These are phyloP conservation scores for Parochlus steinenii DNA, from an alignment of 2,888 invertebrate species.

Conservation along the genomic window DNA sequence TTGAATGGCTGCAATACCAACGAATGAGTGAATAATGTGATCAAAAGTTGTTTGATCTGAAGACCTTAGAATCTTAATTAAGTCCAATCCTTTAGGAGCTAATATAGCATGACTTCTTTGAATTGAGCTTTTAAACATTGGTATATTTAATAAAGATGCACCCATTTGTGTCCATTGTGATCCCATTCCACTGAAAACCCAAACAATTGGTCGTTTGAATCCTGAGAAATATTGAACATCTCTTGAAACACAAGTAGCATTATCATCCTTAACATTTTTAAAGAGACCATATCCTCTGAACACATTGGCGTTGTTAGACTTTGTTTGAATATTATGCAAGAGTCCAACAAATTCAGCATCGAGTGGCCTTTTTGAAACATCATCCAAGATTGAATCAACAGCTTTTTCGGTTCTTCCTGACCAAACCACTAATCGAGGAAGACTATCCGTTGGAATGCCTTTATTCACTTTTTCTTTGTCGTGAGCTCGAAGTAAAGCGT, in stretches of 20 bases:
- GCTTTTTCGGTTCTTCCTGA: slow-evolving; percentile 70
- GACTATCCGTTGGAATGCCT: slow-evolving; percentile 42
- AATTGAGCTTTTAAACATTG: slow-evolving; percentile 50
- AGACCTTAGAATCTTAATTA: slow-evolving; percentile 39
- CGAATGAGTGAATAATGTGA: slow-evolving; percentile 43
- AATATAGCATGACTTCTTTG: slow-evolving; percentile 35
- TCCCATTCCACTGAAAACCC: slow-evolving; percentile 74
- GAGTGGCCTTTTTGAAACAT: slow-evolving; percentile 40
- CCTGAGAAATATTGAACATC: slow-evolving; percentile 38
- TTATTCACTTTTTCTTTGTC: slow-evolving; percentile 31
- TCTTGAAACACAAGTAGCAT: slow-evolving; percentile 22
- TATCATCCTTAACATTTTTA: slow-evolving; percentile 5
- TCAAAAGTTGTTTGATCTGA: slow-evolving; percentile 38
- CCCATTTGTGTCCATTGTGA: slow-evolving; percentile 71
- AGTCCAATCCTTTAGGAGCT: slow-evolving; percentile 38
- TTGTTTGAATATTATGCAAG: slow-evolving; percentile 39
- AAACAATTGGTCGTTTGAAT: slow-evolving; percentile 53
- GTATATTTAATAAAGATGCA: slow-evolving; percentile 47
- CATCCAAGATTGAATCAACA: slow-evolving; percentile 44
- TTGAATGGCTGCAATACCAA: slow-evolving; percentile 44
- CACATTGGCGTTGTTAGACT: slow-evolving; percentile 44
- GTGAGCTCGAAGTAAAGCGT: slow-evolving; percentile 21
- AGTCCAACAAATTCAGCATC: slow-evolving; percentile 45
- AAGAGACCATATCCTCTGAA: slow-evolving; percentile 57
- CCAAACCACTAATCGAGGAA: slow-evolving; percentile 54